Evolutionary conservation across 1,140 invertebrate species (phyloP).

Genomic region (Campoletis sonorensis): DNA sequence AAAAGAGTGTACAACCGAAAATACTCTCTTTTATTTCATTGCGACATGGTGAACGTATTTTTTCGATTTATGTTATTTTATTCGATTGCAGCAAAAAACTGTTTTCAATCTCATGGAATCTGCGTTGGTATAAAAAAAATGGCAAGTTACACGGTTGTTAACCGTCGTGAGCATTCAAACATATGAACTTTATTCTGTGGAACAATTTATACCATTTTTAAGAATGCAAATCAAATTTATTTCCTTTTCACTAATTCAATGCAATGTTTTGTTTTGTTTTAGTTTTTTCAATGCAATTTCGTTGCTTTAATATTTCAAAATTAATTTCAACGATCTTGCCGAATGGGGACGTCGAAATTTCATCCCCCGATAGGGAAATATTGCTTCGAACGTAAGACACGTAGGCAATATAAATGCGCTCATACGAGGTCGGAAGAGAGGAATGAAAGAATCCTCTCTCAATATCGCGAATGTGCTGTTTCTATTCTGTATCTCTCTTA

Average conservation of each 20-base stretch:
- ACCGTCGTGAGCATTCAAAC: too few relatives aligned
- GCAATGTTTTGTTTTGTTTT: too few relatives aligned
- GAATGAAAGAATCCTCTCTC: conserved; percentile 33
- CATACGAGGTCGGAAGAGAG: background rate
- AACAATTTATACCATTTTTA: too few relatives aligned
- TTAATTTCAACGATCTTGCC: conserved; percentile 13
- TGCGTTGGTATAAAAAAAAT: too few relatives aligned
- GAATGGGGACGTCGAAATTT: background rate
- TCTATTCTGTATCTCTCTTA: conserved; percentile 27
- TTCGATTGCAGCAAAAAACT: background rate
- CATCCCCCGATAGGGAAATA: conserved; percentile 26
- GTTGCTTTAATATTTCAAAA: background rate
- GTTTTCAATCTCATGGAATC: too few relatives aligned
- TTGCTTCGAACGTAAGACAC: conserved; percentile 15
- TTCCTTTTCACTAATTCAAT: background rate
- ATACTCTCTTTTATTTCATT: background rate
- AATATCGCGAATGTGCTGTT: conserved; percentile 28
- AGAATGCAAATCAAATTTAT: too few relatives aligned
- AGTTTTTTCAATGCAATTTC: too few relatives aligned
- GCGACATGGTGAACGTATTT: background rate
- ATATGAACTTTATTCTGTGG: too few relatives aligned
- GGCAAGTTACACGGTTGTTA: too few relatives aligned
- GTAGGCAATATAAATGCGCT: conserved; percentile 33
- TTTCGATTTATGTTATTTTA: background rate
- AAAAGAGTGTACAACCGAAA: background rate